These are phyloP conservation scores for Sitodiplosis mosellana DNA, from an alignment of 1,140 invertebrate genomes.

Conservation along the genomic window DNA sequence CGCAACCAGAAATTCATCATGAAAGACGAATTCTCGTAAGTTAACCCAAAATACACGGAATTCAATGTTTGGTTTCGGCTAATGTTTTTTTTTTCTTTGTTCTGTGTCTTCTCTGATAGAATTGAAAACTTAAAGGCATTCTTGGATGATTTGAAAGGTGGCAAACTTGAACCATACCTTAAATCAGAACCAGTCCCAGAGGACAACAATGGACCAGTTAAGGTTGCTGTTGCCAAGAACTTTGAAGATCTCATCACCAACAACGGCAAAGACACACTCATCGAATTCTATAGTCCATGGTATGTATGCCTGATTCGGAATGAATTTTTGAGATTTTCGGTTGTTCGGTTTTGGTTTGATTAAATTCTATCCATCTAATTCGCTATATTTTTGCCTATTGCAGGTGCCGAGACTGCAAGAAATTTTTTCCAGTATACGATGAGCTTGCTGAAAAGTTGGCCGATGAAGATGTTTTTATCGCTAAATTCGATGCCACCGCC, in stretches of 20 bases:
- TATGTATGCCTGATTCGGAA: too few species aligned
- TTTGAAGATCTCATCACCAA: slow-evolving; percentile 90
- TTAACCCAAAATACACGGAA: slow-evolving; percentile 6
- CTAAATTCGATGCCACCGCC: slow-evolving; percentile 96
- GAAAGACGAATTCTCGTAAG: slow-evolving; percentile 74
- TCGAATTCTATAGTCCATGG: slow-evolving; percentile 98
- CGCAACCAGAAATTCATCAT: slow-evolving; percentile 82
- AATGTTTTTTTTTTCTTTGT: slow-evolving; percentile 2
- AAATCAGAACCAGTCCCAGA: slow-evolving; percentile 92
- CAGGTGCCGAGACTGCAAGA: slow-evolving; percentile 91
- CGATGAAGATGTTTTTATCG: slow-evolving; percentile 78
- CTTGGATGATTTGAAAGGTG: slow-evolving; percentile 65
- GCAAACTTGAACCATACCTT: slow-evolving; percentile 74
- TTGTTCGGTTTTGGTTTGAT: too few species aligned
- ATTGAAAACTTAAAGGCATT: slow-evolving; percentile 79
- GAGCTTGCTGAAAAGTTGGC: slow-evolving; percentile 83
- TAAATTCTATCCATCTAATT: too few species aligned
- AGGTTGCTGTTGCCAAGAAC: slow-evolving; percentile 88
- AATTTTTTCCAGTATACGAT: slow-evolving; percentile 84
- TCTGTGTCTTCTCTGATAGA: slow-evolving; percentile 29
- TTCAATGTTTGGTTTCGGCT: not conserved
- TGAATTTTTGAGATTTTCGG: too few species aligned
- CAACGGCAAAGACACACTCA: slow-evolving; percentile 78
- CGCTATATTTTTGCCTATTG: not conserved
- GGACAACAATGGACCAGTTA: slow-evolving; percentile 66